Conservation (phyloP, 2,113 vertebrate genomes). For the Eulemur rufifrons region DNA sequence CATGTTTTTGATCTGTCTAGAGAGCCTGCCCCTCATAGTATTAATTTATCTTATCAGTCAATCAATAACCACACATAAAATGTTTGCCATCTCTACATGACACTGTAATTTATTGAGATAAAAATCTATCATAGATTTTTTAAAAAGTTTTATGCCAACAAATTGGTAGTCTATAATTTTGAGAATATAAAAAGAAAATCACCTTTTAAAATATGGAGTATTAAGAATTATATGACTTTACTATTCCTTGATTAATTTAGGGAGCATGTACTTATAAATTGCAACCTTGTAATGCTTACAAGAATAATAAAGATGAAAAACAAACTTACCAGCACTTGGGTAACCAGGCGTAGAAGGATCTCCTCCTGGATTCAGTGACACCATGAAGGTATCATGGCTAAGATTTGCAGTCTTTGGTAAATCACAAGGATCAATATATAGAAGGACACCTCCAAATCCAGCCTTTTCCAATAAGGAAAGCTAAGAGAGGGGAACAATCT, state of each 20-base stretch:
- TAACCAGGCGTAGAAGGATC: conserved; percentile 89
- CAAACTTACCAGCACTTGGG: conserved; percentile 87
- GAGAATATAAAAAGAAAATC: neutral
- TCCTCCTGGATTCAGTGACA: conserved; percentile 92
- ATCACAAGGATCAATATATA: conserved; percentile 95
- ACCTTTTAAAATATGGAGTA: neutral
- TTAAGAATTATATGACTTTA: neutral
- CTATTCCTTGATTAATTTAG: neutral
- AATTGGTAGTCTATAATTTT: neutral
- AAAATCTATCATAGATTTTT: neutral
- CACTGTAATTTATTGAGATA: neutral
- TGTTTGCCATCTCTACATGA: neutral
- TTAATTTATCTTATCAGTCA: neutral
- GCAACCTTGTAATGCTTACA: neutral
- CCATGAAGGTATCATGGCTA: conserved; percentile 88
- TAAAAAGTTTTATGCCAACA: neutral
- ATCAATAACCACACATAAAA: neutral
- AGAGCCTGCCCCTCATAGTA: fast-evolving
- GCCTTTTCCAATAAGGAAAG: conserved; percentile 90
- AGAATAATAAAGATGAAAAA: neutral
- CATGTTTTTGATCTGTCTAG: neutral
- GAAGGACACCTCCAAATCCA: conserved; percentile 92
- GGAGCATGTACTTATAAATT: neutral
- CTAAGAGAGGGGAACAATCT: conserved; percentile 77
- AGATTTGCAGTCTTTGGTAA: conserved; percentile 81